Evolutionary conservation across 2,888 invertebrate species (phyloP).

Genomic region (Proisotoma minuta): DNA sequence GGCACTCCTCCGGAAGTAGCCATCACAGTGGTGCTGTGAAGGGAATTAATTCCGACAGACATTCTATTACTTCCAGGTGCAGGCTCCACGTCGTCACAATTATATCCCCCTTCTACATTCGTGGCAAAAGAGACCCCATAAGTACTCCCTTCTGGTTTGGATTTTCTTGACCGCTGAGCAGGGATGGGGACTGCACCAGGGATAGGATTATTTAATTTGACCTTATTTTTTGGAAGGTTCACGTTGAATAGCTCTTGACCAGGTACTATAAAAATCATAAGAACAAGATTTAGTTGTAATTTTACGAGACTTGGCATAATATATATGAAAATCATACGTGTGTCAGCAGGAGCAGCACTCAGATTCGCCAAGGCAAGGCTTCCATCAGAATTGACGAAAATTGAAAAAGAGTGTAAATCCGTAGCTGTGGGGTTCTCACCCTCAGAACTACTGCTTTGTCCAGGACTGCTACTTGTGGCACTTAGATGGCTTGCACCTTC

Average conservation of each 20-base stretch:
- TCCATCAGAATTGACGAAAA: slow-evolving; percentile 83
- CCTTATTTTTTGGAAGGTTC: slow-evolving; percentile 36
- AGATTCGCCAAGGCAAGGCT: slow-evolving; percentile 68
- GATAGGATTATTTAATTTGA: slow-evolving; percentile 39
- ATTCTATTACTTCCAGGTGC: slow-evolving; percentile 13
- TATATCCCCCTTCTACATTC: not conserved
- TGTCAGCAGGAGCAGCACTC: no score
- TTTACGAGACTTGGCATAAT: not conserved
- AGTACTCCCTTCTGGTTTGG: slow-evolving; percentile 34
- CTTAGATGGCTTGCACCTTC: no score
- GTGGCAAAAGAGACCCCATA: slow-evolving; percentile 27
- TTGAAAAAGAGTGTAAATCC: slow-evolving; percentile 56
- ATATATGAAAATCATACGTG: no score
- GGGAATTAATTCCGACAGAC: slow-evolving; percentile 24
- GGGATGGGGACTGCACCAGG: slow-evolving; percentile 22
- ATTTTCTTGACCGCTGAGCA: slow-evolving; percentile 32
- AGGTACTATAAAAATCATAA: not conserved
- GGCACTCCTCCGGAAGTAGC: not conserved
- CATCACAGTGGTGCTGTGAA: not conserved
- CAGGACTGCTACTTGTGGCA: no score
- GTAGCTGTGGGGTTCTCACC: no score
- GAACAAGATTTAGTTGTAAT: not conserved
- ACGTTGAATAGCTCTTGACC: slow-evolving; percentile 33
- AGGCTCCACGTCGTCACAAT: not conserved
- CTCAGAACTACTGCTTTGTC: no score